Evolutionary conservation across 2,888 invertebrate genomes (phyloP).

Genomic region (Agriopis aurantiaria): DNA sequence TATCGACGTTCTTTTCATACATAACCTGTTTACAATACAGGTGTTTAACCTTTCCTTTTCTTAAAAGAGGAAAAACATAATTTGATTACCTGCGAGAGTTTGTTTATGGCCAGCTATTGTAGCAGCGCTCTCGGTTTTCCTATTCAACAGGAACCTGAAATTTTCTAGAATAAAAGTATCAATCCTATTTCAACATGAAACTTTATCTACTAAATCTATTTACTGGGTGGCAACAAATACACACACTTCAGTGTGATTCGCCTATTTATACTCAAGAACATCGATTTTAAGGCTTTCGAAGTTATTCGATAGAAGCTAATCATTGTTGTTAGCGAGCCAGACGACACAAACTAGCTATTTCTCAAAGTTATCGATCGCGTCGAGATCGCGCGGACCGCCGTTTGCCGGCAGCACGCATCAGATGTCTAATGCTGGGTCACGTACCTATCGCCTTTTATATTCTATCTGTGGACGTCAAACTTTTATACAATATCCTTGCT

Average conservation of each 20-base stretch:
- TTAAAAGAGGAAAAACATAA: too few species aligned
- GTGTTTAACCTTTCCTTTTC: too few species aligned
- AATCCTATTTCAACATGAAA: too few species aligned
- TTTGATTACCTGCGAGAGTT: too few species aligned
- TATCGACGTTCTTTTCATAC: conserved; percentile 13
- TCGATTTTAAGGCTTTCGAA: too few species aligned
- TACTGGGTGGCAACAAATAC: too few species aligned
- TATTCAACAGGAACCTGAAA: too few species aligned
- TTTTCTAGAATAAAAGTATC: too few species aligned
- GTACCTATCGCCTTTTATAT: conserved; percentile 38
- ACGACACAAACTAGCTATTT: conserved; percentile 34
- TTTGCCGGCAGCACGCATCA: conserved; percentile 31
- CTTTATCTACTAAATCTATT: too few species aligned
- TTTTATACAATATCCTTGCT: conserved; percentile 39
- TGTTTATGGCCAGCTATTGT: too few species aligned
- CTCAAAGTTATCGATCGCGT: conserved; percentile 42
- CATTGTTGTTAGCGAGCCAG: conserved; percentile 22
- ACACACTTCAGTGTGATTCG: too few species aligned
- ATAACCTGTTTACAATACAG: neutral
- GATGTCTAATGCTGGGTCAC: conserved; percentile 37
- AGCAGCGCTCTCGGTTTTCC: too few species aligned
- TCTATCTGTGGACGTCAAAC: conserved; percentile 36
- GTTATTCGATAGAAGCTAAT: conserved; percentile 34
- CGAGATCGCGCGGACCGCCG: conserved; percentile 16
- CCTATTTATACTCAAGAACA: neutral